Evolutionary conservation across 2,113 vertebrate species (phyloP), one percentile per base, ranked within the genome.

Genomic region (Chaetodon auriga): DNA sequence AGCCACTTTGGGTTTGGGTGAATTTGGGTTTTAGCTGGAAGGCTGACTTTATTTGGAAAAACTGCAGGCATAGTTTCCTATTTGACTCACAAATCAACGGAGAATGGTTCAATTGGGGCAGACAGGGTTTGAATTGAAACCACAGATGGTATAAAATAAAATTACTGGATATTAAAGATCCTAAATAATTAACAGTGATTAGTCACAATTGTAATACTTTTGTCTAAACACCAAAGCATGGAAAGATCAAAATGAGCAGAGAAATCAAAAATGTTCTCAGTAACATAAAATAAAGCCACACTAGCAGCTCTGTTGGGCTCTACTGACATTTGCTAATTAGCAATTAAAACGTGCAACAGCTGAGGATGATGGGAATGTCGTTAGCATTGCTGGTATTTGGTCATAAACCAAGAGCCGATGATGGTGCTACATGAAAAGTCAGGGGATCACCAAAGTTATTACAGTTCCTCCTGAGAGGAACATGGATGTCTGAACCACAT

Each of bases 1-100:
- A 62, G 30, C 38, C 7, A 74, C 25, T 13, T 30, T 30, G 30
- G 30, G 30, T 30, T 30, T 30, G 30, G 30, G 30, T 30, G 30
- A 64, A 58, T 64, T 10, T 35, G 9, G 12, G 30, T 58, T 64
- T 69, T 46, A 87, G 48, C 19, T 69, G 18, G 3, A 64, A 25
- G 8, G 8, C 16, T 51, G 18, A 14, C 12, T 49, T 49, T 8
- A 61, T 36, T 53, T 70, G 16, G 1, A 66, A 18, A 75, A 16
- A 23, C 45, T 61, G 16, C 49, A 7, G 5, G 21, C 14, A 41
- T n/a, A 45, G 12, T 21, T 62, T 54, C 38, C 12, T 21, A 35
- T 19, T 54, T 10, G n/a, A 60, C 1, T 19, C 25, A 57, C 0
- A 41, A 62, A 38, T n/a, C 7, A 61, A 14, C 14, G 25, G 19